These are phyloP conservation scores for Acleris holmiana DNA, from an alignment of 2,888 invertebrate genomes.

Conservation along the genomic window DNA sequence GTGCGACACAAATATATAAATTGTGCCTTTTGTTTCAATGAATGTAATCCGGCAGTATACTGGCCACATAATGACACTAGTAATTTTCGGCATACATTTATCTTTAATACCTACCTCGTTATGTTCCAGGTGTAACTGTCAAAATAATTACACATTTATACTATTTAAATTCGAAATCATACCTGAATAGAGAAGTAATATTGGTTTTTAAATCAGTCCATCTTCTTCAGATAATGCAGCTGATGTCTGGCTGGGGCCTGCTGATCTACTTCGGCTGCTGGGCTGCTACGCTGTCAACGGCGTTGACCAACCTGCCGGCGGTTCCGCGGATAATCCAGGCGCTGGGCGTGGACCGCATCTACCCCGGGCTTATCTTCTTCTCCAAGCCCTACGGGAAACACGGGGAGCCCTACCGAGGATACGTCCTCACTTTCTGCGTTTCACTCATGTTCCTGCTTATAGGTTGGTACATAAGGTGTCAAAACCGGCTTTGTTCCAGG, in stretches of 20 bases:
- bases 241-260: conserved; percentile 94
- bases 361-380: conserved; percentile 96
- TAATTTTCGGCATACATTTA: too few species aligned
- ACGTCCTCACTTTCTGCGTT: conserved; percentile 95
- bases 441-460: conserved; percentile 94
- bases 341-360: conserved; percentile 96
- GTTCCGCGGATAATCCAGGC: conserved; percentile 96
- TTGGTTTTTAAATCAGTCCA: not conserved
- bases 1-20: too few species aligned
- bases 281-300: conserved; percentile 98
- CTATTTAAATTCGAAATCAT: too few species aligned
- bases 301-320: conserved; percentile 96
- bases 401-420: conserved; percentile 95
- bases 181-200: too few species aligned
- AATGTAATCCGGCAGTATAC: too few species aligned
- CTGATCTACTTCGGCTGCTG: conserved; percentile 98
- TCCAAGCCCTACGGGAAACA: conserved; percentile 94
- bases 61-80: too few species aligned
- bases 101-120: too few species aligned
- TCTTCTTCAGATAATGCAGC: conserved; percentile 89
- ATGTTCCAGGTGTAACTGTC: too few species aligned
- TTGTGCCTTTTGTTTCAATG: too few species aligned
- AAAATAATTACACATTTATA: too few species aligned
- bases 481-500: too few species aligned
- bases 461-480: conserved; percentile 80